Conservation (phyloP, 2,113 vertebrate genomes). For the Eidolon helvum region DNA sequence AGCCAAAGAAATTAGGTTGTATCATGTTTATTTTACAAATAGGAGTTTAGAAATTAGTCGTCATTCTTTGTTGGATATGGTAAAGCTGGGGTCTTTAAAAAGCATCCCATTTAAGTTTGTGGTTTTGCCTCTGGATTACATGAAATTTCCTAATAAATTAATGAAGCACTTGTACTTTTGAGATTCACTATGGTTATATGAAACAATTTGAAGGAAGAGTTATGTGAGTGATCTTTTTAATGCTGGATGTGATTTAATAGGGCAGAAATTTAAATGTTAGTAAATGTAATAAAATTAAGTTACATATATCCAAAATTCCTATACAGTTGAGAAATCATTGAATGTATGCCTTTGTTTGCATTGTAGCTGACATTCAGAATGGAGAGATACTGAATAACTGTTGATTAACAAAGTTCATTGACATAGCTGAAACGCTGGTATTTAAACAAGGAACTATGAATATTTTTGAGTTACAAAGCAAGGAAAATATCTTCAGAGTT, state of each 20-base stretch:
- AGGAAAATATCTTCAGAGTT: not conserved
- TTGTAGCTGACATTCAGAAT: constrained; percentile 56
- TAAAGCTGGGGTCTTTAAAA: not conserved
- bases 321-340: not conserved
- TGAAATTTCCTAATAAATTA: not conserved
- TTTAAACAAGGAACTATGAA: not conserved
- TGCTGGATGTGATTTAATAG: not conserved
- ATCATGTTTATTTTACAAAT: not conserved
- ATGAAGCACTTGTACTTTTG: not conserved
- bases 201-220: not conserved
- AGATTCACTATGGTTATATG: not conserved
- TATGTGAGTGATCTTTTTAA: not conserved
- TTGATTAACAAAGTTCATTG: not conserved
- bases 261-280: not conserved
- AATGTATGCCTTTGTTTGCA: constrained; percentile 15
- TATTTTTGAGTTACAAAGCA: not conserved
- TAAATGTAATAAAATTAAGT: not conserved
- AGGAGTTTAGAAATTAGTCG: not conserved
- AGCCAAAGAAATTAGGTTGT: not conserved
- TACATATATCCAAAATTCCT: not conserved
- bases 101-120: not conserved
- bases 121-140: not conserved
- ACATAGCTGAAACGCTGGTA: constrained; percentile 21
- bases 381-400: constrained; percentile 53
- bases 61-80: not conserved